A percentile compares a stretch with the other conserved stretches of the same genome.
Conservation (phyloP, 2,113 vertebrate genomes). For the Alethe diademata region DNA sequence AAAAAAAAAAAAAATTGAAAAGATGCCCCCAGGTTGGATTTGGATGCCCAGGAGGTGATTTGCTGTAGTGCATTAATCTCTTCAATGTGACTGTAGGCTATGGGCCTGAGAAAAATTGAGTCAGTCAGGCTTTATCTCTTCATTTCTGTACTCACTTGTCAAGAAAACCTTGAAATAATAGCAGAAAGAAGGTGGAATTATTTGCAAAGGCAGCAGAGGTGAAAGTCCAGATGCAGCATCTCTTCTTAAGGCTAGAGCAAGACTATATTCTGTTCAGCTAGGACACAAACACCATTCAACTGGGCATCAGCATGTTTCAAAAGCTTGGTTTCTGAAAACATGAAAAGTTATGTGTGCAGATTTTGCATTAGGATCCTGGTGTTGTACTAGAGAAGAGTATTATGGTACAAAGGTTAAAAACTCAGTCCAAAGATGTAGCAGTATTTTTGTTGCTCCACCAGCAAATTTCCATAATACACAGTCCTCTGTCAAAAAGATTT, state of each 20-base stretch:
- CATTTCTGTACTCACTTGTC: constrained; percentile 18
- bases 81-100: not conserved
- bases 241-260: not conserved
- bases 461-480: not conserved
- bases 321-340: not conserved
- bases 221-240: not conserved
- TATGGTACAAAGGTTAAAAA: not conserved
- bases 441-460: not conserved
- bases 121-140: constrained; percentile 17
- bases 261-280: not conserved
- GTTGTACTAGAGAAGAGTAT: not conserved
- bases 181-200: not conserved
- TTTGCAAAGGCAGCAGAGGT: not conserved
- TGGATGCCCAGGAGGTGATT: constrained; percentile 1
- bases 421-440: not conserved
- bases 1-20: not conserved
- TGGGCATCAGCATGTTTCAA: not conserved
- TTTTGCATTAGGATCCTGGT: not conserved
- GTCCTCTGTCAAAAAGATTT: not conserved
- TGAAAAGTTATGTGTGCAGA: not conserved
- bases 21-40: not conserved
- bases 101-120: constrained; percentile 28
- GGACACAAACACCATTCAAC: not conserved
- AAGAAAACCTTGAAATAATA: constrained; percentile 3
- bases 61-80: constrained; percentile 24